Evolutionary conservation across 2,113 vertebrate genomes (phyloP), one percentile per base, ranked within the genome.

Genomic region (Petrocephalus zakoni): DNA sequence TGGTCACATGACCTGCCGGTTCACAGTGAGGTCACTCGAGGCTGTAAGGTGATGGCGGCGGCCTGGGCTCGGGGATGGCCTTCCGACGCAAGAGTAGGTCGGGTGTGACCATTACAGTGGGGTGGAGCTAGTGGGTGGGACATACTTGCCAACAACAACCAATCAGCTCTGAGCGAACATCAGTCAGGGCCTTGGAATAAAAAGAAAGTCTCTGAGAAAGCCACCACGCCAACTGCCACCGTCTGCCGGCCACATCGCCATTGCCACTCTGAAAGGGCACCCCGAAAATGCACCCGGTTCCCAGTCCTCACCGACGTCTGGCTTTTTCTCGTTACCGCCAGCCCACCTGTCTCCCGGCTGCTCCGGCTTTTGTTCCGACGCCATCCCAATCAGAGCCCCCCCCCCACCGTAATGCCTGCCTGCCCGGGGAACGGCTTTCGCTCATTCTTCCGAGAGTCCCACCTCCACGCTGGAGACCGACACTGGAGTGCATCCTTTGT

Each of bases 1-100:
- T 87, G 58, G 89, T 92, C 91, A 93, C 92, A 91, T 91, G 92
- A 91, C 91, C 86, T 21, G 53, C 87, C 72, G 86, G 83, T 92
- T 93, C 91, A 92, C 92, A 90, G 85, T 88, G 82, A 8, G 64
- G 89, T 89, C 64, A 84, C 8, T 29, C 61, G 10, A 11, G 89
- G 85, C 61, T 90, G 90, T 86, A 37, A 81, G 88, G 89, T 88
- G 91, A 90, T 2, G 10, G 84, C 2, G 22, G 22, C 34, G 2
- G 34, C 34, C 29, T 42, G 72, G 34, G 1, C 61, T 61, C 90
- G 89, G 87, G 90, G 81, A 90, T 86, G 86, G 88, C 46, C 22
- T n/a, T 82, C 21, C 25, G 55, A 88, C 13, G 4, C n/a, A 82
- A 34, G 5, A 89, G 37, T 55, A 47, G 17, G 75, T 86, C 82